Percentiles rank a stretch among this genome's conserved stretches.
Evolutionary conservation across 2,797 vertebrate species (phyloP).

Genomic region (Coendou prehensilis): DNA sequence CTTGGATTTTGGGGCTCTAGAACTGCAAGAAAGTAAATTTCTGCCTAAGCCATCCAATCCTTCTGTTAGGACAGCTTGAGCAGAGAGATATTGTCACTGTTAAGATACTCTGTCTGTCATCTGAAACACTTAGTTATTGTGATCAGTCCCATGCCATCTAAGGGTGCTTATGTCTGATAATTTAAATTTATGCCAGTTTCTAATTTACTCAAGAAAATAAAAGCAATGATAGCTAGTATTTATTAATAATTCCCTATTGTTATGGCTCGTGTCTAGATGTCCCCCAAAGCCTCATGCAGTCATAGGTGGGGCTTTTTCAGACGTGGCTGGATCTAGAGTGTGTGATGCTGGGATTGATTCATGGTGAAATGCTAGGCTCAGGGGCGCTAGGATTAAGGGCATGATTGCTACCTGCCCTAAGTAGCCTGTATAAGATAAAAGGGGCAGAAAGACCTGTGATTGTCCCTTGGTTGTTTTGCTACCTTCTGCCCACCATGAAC

Average conservation of each 20-base stretch:
- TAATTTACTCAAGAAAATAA: neutral
- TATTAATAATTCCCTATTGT: neutral
- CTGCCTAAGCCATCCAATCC: accelerated
- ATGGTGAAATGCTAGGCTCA: neutral
- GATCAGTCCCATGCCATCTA: neutral
- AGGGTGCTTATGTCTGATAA: neutral
- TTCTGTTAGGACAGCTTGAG: neutral
- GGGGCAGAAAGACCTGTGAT: neutral
- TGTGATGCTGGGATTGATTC: neutral
- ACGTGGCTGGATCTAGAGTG: neutral
- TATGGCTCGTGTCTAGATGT: neutral
- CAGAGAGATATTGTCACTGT: neutral
- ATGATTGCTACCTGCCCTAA: neutral
- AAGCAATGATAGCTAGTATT: neutral
- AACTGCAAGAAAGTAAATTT: neutral
- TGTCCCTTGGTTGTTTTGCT: neutral
- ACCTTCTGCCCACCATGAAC: neutral
- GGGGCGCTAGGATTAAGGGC: neutral
- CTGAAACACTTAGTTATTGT: neutral
- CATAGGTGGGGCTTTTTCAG: neutral
- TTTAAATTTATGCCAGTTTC: neutral
- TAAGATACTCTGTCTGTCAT: neutral
- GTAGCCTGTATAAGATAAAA: neutral
- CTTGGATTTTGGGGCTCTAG: neutral
- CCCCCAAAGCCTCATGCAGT: neutral